These are phyloP conservation scores for Cephus pulcher DNA, from an alignment of 2,888 invertebrate species.

Conservation along the genomic window DNA sequence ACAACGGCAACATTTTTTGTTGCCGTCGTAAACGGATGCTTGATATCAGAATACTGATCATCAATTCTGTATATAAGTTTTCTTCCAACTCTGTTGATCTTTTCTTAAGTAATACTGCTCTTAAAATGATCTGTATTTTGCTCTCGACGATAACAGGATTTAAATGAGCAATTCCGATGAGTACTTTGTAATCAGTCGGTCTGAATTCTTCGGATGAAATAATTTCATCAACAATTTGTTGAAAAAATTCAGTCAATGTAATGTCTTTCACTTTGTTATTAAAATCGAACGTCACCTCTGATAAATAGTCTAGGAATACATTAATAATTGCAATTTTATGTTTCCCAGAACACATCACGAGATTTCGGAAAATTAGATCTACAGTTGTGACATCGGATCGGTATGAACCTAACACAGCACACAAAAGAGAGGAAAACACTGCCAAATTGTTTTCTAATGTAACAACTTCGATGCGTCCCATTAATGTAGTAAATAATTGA, in stretches of 20 bases:
- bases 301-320: constrained; percentile 35
- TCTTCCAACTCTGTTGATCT: constrained; percentile 29
- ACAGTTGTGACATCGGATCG: constrained; percentile 37
- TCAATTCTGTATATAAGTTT: constrained; percentile 33
- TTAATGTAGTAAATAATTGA: constrained; percentile 36
- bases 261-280: constrained; percentile 43
- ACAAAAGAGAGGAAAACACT: constrained; percentile 42
- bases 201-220: constrained; percentile 31
- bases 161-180: constrained; percentile 42
- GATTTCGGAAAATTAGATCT: constrained; percentile 47
- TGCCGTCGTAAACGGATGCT: constrained; percentile 50
- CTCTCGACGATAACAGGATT: constrained; percentile 56
- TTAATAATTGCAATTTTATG: constrained; percentile 36
- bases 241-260: constrained; percentile 45
- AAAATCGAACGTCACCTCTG: constrained; percentile 48
- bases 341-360: constrained; percentile 37
- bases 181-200: constrained; percentile 39
- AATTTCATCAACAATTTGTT: constrained; percentile 41
- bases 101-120: constrained; percentile 38
- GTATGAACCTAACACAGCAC: constrained; percentile 37
- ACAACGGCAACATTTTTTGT: constrained; percentile 52
- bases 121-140: constrained; percentile 43
- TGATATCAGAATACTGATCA: constrained; percentile 45
- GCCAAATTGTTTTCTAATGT: constrained; percentile 27
- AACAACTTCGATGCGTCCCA: constrained; percentile 18